Percentiles rank a stretch among this genome's conserved stretches.
These are phyloP conservation scores for Chironex yamaguchii DNA, from an alignment of 30 jellyfish, hydroid and myxozoan species.

Conservation along the genomic window DNA sequence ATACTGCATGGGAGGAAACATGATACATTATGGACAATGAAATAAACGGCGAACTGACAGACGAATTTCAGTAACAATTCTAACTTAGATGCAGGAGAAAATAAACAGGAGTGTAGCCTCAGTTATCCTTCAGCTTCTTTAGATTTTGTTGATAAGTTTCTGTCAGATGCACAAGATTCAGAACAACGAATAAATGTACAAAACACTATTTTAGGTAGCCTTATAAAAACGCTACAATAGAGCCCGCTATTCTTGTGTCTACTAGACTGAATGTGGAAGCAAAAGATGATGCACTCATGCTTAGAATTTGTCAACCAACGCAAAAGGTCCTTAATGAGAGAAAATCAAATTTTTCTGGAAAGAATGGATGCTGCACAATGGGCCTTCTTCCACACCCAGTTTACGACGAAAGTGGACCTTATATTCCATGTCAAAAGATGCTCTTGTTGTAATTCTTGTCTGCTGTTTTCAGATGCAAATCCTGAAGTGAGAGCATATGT, in stretches of 20 bases:
- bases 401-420: slow-evolving; percentile 12
- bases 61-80: too few relatives aligned
- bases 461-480: slow-evolving; percentile 41
- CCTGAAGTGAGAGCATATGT: slow-evolving; percentile 29
- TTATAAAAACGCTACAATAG: slow-evolving; percentile 4
- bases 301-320: too few relatives aligned
- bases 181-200: too few relatives aligned
- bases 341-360: neutral
- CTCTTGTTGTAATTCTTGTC: slow-evolving; percentile 37
- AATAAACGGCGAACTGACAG: too few relatives aligned
- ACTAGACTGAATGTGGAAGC: slow-evolving; percentile 4
- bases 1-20: too few relatives aligned
- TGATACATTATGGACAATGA: too few relatives aligned
- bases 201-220: too few relatives aligned
- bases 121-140: too few relatives aligned
- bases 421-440: slow-evolving; percentile 8
- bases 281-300: slow-evolving; percentile 15
- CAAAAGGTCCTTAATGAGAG: neutral
- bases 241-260: slow-evolving; percentile 3
- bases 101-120: too few relatives aligned
- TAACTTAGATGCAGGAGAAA: too few relatives aligned
- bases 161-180: too few relatives aligned
- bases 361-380: slow-evolving; percentile 28
- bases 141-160: too few relatives aligned
- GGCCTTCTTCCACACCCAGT: slow-evolving; percentile 4